A percentile compares a stretch with the other conserved stretches of the same genome.
Evolutionary conservation across 2,797 vertebrate genomes (phyloP).

Genomic region (Garrulus glandarius): DNA sequence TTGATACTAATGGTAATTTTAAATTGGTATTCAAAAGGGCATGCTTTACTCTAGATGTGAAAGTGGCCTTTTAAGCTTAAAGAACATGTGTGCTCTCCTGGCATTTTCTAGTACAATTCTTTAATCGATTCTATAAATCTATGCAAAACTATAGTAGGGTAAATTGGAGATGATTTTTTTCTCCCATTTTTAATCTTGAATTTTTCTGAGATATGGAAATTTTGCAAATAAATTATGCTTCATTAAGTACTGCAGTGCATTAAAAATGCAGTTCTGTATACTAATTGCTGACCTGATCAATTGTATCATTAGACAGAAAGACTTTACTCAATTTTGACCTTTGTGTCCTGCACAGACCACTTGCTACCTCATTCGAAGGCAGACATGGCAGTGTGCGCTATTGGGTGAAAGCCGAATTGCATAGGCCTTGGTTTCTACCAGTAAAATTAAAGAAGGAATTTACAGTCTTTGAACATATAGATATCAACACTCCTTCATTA

Average conservation of each 20-base stretch:
- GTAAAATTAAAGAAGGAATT: slow-evolving; percentile 98
- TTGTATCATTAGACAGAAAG: slow-evolving; percentile 41
- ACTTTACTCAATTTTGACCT: slow-evolving; percentile 73
- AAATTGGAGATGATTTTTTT: slow-evolving; percentile 43
- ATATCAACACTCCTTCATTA: slow-evolving; percentile 95
- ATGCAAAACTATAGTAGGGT: neutral
- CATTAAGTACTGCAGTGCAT: neutral
- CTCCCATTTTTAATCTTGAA: neutral
- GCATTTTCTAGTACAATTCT: slow-evolving; percentile 23
- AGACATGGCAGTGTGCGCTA: slow-evolving; percentile 97
- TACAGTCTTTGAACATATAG: slow-evolving; percentile 96
- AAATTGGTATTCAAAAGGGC: neutral
- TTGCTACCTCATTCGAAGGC: slow-evolving; percentile 98
- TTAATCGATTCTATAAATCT: neutral
- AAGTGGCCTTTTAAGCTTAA: slow-evolving; percentile 65
- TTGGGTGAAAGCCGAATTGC: slow-evolving; percentile 96
- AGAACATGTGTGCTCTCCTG: slow-evolving; percentile 36
- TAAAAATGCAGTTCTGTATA: neutral
- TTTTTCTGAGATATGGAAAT: neutral
- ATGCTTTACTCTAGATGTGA: neutral
- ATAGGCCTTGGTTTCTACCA: slow-evolving; percentile 94
- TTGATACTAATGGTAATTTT: neutral
- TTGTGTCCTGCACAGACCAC: slow-evolving; percentile 86
- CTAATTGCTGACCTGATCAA: slow-evolving; percentile 22
- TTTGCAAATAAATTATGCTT: neutral